Percentiles rank a stretch among this genome's conserved stretches.
phyloP scores from a whole-genome alignment of 2,113 vertebrate species.

The Nerophis ophidion region DNA sequence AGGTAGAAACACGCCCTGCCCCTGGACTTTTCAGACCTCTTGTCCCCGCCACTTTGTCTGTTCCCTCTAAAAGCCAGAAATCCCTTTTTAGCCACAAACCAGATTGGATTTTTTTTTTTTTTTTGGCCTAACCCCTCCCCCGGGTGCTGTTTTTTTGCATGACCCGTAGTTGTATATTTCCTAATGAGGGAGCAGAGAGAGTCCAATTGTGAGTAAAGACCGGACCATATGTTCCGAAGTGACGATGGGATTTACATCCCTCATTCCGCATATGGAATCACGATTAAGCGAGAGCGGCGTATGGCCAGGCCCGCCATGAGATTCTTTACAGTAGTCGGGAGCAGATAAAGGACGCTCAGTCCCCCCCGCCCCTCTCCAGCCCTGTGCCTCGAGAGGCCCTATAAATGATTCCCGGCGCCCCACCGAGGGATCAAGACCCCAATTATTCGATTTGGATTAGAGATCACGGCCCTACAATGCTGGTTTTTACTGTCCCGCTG shows the following conservation, averaged over 20 bases:
- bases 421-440: slow-evolving; percentile 45
- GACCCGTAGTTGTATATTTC: slow-evolving; percentile 34
- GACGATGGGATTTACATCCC: slow-evolving; percentile 48
- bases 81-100: slow-evolving; percentile 36
- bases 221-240: slow-evolving; percentile 41
- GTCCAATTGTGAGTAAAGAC: slow-evolving; percentile 22
- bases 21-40: slow-evolving; percentile 53
- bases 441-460: slow-evolving; percentile 67
- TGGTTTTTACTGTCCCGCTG: slow-evolving; percentile 51
- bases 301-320: slow-evolving; percentile 44
- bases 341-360: slow-evolving; percentile 45
- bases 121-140: neutral
- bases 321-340: slow-evolving; percentile 54
- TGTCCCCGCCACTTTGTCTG: slow-evolving; percentile 50
- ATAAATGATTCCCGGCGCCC: slow-evolving; percentile 49
- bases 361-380: slow-evolving; percentile 12
- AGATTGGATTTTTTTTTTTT: slow-evolving; percentile 34
- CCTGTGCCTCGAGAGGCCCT: slow-evolving; percentile 9
- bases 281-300: slow-evolving; percentile 46
- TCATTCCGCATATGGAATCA: slow-evolving; percentile 40
- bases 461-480: slow-evolving; percentile 39
- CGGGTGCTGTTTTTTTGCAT: slow-evolving; percentile 12
- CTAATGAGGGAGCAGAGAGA: slow-evolving; percentile 34
- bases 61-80: slow-evolving; percentile 38
- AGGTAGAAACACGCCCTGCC: slow-evolving; percentile 60